A percentile compares a stretch with the other conserved stretches of the same genome.
These are phyloP conservation scores for Aphrophora alni DNA, from an alignment of 2,888 invertebrate species.

Conservation along the genomic window DNA sequence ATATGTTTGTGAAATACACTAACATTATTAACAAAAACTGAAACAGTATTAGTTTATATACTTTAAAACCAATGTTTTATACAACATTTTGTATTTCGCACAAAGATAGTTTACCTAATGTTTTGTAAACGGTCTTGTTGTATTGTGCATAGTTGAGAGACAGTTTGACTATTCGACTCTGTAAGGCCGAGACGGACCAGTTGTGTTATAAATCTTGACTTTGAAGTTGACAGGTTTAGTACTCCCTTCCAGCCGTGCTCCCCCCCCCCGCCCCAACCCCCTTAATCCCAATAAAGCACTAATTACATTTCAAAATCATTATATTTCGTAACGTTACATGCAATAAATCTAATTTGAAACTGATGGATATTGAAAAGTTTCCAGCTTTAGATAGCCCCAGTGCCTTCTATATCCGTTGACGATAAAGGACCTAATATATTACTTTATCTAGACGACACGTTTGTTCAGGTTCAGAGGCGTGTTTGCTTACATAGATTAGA, in stretches of 20 bases:
- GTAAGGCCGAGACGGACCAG: conserved; percentile 15
- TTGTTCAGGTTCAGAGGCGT: not conserved
- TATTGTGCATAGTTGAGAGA: conserved; percentile 4
- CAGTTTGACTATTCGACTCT: not conserved
- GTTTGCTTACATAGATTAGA: not conserved
- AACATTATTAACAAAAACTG: no score
- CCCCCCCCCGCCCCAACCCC: conserved; percentile 7
- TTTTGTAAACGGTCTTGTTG: conserved; percentile 23
- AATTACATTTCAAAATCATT: conserved; percentile 35
- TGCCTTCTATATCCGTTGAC: not conserved
- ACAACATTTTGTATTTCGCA: no score
- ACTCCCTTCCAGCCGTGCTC: conserved; percentile 4
- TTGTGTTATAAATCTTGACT: conserved; percentile 21
- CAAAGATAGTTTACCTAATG: not conserved
- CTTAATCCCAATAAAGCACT: conserved; percentile 36
- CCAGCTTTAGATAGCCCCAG: not conserved
- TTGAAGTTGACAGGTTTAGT: conserved; percentile 34
- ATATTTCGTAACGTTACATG: conserved; percentile 18
- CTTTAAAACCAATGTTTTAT: no score
- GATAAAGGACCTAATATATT: not conserved
- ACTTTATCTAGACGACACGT: not conserved
- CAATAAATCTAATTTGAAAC: not conserved
- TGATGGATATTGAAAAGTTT: not conserved
- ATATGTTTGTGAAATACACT: no score
- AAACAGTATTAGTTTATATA: no score